These are phyloP conservation scores for Dreissena polymorpha DNA, from an alignment of 1,140 invertebrate genomes.

Conservation along the genomic window DNA sequence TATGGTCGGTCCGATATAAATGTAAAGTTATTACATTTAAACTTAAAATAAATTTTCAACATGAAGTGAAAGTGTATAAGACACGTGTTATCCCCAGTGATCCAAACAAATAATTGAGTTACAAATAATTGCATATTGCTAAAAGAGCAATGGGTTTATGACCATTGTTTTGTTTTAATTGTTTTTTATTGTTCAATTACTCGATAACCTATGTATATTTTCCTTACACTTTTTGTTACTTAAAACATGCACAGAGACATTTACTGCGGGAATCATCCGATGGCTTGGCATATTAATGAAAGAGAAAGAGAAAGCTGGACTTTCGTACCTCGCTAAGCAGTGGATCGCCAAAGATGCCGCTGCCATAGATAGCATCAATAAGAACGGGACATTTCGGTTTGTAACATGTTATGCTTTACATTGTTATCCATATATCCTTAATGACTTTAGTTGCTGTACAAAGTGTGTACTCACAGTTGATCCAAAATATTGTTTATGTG, in stretches of 20 bases:
- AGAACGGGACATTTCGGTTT: slow-evolving; percentile 69
- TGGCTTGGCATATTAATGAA: slow-evolving; percentile 48
- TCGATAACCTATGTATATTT: too few relatives aligned
- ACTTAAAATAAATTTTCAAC: too few relatives aligned
- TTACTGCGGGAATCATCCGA: not conserved
- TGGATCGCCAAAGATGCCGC: slow-evolving; percentile 68
- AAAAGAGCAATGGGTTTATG: not conserved
- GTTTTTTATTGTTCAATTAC: not conserved
- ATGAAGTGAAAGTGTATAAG: too few relatives aligned
- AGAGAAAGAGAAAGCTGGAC: slow-evolving; percentile 58
- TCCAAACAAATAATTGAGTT: not conserved
- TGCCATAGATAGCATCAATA: slow-evolving; percentile 58
- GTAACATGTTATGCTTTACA: not conserved
- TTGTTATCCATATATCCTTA: not conserved
- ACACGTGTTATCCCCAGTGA: too few relatives aligned
- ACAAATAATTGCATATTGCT: not conserved
- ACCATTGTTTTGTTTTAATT: not conserved
- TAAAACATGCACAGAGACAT: slow-evolving; percentile 1
- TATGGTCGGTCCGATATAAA: too few relatives aligned
- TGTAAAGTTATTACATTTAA: too few relatives aligned
- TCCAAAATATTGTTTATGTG: not conserved
- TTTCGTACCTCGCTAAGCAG: slow-evolving; percentile 12
- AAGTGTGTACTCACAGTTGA: not conserved
- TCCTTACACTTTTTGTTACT: too few relatives aligned
- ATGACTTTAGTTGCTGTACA: not conserved